phyloP scores from a whole-genome alignment of 2,113 vertebrate species.

The Uria aalge region DNA sequence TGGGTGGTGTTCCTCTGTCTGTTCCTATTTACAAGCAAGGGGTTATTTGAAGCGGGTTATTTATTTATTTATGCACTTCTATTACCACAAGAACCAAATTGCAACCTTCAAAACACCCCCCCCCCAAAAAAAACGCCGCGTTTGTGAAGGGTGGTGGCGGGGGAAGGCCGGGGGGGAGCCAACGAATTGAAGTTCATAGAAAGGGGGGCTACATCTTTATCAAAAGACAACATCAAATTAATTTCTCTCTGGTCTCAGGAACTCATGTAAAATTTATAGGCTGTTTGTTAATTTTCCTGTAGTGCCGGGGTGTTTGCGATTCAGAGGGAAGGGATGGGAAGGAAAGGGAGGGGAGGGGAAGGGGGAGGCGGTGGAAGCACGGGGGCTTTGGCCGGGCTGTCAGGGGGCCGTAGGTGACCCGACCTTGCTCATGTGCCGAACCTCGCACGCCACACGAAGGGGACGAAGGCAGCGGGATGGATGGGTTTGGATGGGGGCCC shows the following conservation, averaged over 20 bases:
- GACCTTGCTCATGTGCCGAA: constrained; percentile 43
- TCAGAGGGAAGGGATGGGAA: background rate
- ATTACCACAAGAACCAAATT: constrained; percentile 61
- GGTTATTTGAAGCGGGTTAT: constrained; percentile 60
- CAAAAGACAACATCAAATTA: constrained; percentile 78
- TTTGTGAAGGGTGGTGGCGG: background rate
- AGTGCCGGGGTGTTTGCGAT: constrained; percentile 5
- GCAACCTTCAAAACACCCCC: constrained; percentile 39
- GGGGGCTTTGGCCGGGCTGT: background rate
- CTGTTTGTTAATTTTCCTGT: constrained; percentile 75
- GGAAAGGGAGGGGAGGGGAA: background rate
- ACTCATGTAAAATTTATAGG: constrained; percentile 79
- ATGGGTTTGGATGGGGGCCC: constrained; percentile 53
- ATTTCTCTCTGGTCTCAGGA: constrained; percentile 67
- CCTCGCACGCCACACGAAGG: background rate
- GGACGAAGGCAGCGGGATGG: constrained; percentile 63
- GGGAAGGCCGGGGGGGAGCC: background rate
- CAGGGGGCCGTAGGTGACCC: background rate
- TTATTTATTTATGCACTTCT: constrained; percentile 60
- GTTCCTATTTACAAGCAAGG: background rate
- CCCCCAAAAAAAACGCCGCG: background rate
- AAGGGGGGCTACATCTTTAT: constrained; percentile 72
- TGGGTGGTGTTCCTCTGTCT: background rate
- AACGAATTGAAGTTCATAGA: constrained; percentile 30
- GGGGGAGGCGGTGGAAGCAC: background rate